Evolutionary conservation across 2,888 invertebrate species (phyloP), one percentile per base, ranked within the genome.

Genomic region (Perizoma flavofasciatum): DNA sequence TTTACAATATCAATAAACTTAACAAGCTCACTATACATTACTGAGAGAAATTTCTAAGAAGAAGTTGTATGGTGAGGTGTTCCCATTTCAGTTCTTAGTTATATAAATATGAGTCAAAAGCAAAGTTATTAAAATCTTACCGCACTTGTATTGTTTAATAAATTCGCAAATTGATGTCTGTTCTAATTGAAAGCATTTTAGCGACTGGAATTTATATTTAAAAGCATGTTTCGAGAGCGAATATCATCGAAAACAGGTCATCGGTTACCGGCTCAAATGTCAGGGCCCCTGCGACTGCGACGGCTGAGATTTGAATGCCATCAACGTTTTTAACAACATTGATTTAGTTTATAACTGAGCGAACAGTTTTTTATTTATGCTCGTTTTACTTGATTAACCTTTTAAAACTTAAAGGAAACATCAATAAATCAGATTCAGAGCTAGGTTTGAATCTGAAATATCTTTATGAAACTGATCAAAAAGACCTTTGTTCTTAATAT

Each of bases 201-300:
- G 69, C 71, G 70, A 71, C 69, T 71, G 70, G 74, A 74, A 73
- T 74, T 70, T 63, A 69, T 22, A 22, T 76, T 73, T 65, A 66
- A 73, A 77, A 76, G 70, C 68, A 74, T 55, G 40, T 65, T 79
- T 81, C 76, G 71, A 73, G 74, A 72, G 70, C 70, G 63, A 72
- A 76, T 75, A 75, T 73, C 74, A 73, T 74, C 70, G 68, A 77
- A 82, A 82, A 82, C 81, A 78, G 78, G 82, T 83, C 81, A 81
- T 77, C 74, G 72, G 74, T 67, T 79, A 79, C 71, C 74, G 79
- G 73, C 76, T 78, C 76, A 89, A 89, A 89, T 89, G 89, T 89
- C 89, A 89, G 85, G 89, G 89, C 83, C 86, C 48, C 51, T 77
- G 71, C 68, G 61, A 73, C 66, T 70, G 50, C 58, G 55, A 40